Conservation (phyloP, 1,140 invertebrate species). For the Plectrocnemia conspersa region DNA sequence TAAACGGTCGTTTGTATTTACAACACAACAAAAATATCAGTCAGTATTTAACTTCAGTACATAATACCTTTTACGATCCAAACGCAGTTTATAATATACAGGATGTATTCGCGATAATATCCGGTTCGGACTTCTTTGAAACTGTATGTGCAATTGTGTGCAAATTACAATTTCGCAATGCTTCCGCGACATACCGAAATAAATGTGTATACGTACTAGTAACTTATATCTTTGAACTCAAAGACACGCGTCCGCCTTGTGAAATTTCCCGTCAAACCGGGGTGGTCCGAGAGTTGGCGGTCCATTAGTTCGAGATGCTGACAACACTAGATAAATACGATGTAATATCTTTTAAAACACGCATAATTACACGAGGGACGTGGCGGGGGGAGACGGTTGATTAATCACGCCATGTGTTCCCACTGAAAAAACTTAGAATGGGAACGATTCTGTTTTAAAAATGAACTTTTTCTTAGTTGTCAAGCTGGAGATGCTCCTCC, state of each 20-base stretch:
- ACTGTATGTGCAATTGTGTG: background rate
- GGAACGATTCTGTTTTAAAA: no score
- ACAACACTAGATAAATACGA: constrained; percentile 2
- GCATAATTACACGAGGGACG: constrained; percentile 3
- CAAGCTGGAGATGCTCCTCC: no score
- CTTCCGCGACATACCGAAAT: background rate
- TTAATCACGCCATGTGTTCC: no score
- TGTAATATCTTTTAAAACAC: background rate
- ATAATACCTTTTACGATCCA: background rate
- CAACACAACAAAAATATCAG: no score
- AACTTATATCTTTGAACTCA: no score
- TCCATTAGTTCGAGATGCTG: background rate
- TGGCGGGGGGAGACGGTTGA: no score
- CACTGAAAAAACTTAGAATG: no score
- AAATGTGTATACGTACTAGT: no score
- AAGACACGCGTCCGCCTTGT: no score
- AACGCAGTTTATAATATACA: background rate
- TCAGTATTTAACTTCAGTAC: no score
- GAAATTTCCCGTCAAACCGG: background rate
- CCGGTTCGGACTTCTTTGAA: background rate
- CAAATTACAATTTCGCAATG: background rate
- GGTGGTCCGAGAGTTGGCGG: background rate
- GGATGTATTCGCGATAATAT: background rate
- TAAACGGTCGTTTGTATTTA: background rate
- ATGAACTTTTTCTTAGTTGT: no score